These are phyloP conservation scores for Nasonia oneida DNA, from an alignment of 2,888 invertebrate genomes.

Conservation along the genomic window DNA sequence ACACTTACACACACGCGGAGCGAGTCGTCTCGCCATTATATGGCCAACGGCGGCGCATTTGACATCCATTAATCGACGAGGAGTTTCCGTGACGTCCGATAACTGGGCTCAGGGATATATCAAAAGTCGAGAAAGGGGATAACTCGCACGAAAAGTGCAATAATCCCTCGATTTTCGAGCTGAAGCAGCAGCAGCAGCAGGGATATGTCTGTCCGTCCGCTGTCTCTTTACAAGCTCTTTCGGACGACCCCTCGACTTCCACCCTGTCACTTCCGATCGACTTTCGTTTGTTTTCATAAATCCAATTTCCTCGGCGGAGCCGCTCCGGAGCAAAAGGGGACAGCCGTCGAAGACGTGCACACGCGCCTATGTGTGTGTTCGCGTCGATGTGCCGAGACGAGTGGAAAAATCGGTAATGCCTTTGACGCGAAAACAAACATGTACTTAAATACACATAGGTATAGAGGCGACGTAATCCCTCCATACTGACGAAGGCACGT, in stretches of 20 bases:
- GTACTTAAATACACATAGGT: constrained; percentile 34
- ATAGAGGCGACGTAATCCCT: neutral
- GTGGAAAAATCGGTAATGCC: constrained; percentile 56
- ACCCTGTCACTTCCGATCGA: constrained; percentile 65
- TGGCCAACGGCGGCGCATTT: neutral
- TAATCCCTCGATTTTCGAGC: constrained; percentile 64
- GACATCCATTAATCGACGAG: constrained; percentile 57
- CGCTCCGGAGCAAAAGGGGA: neutral
- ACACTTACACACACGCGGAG: neutral
- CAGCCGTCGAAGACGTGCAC: neutral
- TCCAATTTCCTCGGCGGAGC: constrained; percentile 63
- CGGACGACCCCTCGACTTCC: constrained; percentile 49
- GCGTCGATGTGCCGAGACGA: neutral
- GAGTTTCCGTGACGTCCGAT: constrained; percentile 17
- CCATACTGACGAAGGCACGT: neutral
- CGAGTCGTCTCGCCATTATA: neutral
- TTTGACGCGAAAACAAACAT: constrained; percentile 61
- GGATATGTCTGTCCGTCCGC: constrained; percentile 40
- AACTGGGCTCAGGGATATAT: constrained; percentile 20
- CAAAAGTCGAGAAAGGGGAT: neutral
- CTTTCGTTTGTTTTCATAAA: constrained; percentile 66
- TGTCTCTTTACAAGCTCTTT: constrained; percentile 29
- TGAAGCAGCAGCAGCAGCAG: neutral
- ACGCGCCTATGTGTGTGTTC: neutral
- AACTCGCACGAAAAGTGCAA: constrained; percentile 65